A percentile compares a stretch with the other conserved stretches of the same genome.
phyloP scores from a whole-genome alignment of 2,113 vertebrate genomes.

The Callocephalon fimbriatum region DNA sequence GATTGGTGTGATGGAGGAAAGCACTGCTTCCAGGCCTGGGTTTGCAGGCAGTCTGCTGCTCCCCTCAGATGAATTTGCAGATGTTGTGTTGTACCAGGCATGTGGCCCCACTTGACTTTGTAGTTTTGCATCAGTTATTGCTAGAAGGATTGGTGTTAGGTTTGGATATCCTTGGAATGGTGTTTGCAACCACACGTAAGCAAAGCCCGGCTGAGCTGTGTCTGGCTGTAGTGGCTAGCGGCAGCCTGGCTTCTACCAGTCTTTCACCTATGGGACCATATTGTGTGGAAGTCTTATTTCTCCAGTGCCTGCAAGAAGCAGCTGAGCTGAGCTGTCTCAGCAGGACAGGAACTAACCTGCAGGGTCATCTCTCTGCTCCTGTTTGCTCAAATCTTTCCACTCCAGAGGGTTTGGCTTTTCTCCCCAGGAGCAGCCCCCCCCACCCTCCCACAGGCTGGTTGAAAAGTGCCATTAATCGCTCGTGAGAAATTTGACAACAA shows the following conservation, averaged over 20 bases:
- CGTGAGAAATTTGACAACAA: not conserved
- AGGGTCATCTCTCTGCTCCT: not conserved
- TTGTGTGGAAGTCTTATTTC: not conserved
- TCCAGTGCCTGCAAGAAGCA: not conserved
- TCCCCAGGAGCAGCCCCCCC: not conserved
- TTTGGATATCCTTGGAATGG: not conserved
- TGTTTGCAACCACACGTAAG: rapidly evolving
- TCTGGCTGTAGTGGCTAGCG: not conserved
- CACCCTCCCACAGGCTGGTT: not conserved
- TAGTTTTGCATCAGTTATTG: not conserved
- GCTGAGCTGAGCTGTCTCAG: not conserved
- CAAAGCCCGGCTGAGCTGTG: not conserved
- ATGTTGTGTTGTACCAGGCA: rapidly evolving
- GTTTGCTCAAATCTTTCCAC: not conserved
- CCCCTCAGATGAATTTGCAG: not conserved
- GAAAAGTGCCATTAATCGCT: not conserved
- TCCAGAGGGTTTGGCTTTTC: not conserved
- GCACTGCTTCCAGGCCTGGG: not conserved
- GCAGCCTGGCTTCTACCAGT: not conserved
- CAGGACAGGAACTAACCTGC: not conserved
- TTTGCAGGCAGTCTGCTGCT: not conserved
- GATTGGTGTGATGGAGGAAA: not conserved
- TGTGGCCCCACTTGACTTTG: not conserved
- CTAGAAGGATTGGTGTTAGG: not conserved
- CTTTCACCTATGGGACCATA: not conserved